phyloP scores from a whole-genome alignment of 2,797 vertebrate species.

The Enteromius unitaeniatus region DNA sequence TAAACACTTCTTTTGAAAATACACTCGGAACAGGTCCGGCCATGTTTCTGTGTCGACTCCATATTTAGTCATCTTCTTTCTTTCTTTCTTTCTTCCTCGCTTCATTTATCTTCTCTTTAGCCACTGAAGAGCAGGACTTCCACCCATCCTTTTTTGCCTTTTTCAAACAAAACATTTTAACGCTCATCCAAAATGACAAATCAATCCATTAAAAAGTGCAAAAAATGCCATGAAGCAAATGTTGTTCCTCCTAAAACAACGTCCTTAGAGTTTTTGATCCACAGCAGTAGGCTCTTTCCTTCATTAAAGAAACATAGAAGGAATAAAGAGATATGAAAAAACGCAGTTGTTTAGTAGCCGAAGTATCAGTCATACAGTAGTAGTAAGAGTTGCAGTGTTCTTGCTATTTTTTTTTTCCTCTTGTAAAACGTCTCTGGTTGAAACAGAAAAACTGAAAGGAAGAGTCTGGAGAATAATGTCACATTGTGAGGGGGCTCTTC shows the following conservation, averaged over 20 bases:
- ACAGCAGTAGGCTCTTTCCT: slow-evolving; percentile 77
- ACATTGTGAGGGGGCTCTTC: slow-evolving; percentile 96
- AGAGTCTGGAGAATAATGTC: slow-evolving; percentile 96
- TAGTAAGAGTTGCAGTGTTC: slow-evolving; percentile 76
- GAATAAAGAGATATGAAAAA: slow-evolving; percentile 77
- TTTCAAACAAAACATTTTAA: slow-evolving; percentile 59
- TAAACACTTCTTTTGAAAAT: slow-evolving; percentile 72
- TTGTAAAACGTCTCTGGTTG: slow-evolving; percentile 97
- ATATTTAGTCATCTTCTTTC: slow-evolving; percentile 68
- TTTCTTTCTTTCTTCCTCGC: slow-evolving; percentile 52
- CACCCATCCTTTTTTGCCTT: slow-evolving; percentile 63
- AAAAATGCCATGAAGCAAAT: slow-evolving; percentile 84
- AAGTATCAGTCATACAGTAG: slow-evolving; percentile 72
- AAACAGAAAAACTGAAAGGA: slow-evolving; percentile 90
- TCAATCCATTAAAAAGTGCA: slow-evolving; percentile 85
- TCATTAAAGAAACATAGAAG: slow-evolving; percentile 76
- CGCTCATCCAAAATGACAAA: slow-evolving; percentile 68
- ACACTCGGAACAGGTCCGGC: slow-evolving; percentile 74
- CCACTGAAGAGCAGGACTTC: slow-evolving; percentile 59
- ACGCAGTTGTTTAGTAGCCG: slow-evolving; percentile 74
- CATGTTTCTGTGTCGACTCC: slow-evolving; percentile 72
- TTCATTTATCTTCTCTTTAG: slow-evolving; percentile 61
- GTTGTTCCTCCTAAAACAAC: slow-evolving; percentile 68
- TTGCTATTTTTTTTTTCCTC: slow-evolving; percentile 72
- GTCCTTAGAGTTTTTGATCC: slow-evolving; percentile 84